phyloP scores from a whole-genome alignment of 2,113 vertebrate genomes.

The Speoplatyrhinus poulsoni region DNA sequence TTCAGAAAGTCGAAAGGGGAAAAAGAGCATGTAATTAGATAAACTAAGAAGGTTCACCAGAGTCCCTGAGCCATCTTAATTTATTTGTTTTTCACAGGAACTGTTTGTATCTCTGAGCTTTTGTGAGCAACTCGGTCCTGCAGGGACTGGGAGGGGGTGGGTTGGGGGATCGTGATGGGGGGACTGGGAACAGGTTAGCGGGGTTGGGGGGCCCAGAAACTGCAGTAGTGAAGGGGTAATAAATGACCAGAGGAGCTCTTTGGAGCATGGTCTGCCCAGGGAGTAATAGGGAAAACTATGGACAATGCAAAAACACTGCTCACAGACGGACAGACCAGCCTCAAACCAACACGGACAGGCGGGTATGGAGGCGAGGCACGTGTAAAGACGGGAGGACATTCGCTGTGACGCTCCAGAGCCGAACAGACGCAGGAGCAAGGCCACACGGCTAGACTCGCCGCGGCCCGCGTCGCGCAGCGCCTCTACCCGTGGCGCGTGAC shows the following conservation, averaged over 20 bases:
- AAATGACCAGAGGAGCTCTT: conserved; percentile 46
- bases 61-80: neutral
- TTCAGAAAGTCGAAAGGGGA: conserved; percentile 32
- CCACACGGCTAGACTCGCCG: too few relatives aligned
- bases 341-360: conserved; percentile 28
- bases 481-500: conserved; percentile 3
- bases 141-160: neutral
- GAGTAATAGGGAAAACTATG: neutral
- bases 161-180: neutral
- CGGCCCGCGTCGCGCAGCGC: neutral
- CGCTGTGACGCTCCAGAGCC: conserved; percentile 33
- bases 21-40: conserved; percentile 30
- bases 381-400: conserved; percentile 49
- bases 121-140: conserved; percentile 13
- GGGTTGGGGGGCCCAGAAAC: conserved; percentile 2
- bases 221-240: conserved; percentile 23
- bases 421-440: too few relatives aligned
- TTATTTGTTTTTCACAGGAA: neutral
- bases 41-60: conserved; percentile 27
- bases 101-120: neutral
- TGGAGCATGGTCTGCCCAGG: conserved; percentile 13
- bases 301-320: neutral
- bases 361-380: conserved; percentile 49
- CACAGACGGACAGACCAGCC: conserved; percentile 20
- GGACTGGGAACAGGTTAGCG: too few relatives aligned